These are phyloP conservation scores for Trichopria drosophilae DNA, from an alignment of 2,888 invertebrate genomes.

Conservation along the genomic window DNA sequence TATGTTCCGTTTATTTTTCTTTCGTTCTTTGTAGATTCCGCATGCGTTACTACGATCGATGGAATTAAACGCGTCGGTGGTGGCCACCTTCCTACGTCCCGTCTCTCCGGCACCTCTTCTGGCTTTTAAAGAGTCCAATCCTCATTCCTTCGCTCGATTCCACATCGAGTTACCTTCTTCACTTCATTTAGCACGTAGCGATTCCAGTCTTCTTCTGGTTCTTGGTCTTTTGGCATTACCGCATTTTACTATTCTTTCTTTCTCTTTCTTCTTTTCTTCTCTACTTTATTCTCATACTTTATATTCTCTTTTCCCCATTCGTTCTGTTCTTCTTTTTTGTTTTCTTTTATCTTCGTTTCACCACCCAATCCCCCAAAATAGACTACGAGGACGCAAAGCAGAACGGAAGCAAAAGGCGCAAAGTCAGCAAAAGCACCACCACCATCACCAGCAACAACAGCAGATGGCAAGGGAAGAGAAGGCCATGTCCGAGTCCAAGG, in stretches of 20 bases:
- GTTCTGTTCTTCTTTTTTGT: slow-evolving; percentile 40
- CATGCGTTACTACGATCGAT: slow-evolving; percentile 58
- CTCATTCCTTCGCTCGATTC: slow-evolving; percentile 6
- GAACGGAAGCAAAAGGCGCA: slow-evolving; percentile 42
- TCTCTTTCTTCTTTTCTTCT: slow-evolving; percentile 23
- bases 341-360: slow-evolving; percentile 50
- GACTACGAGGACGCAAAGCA: slow-evolving; percentile 53
- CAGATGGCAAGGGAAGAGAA: slow-evolving; percentile 47
- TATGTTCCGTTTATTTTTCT: slow-evolving; percentile 47
- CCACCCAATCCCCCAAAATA: slow-evolving; percentile 48
- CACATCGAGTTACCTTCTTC: neutral
- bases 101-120: slow-evolving; percentile 24
- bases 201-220: slow-evolving; percentile 37
- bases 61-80: slow-evolving; percentile 57
- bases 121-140: slow-evolving; percentile 26
- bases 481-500: slow-evolving; percentile 38
- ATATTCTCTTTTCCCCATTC: slow-evolving; percentile 21
- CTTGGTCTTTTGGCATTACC: slow-evolving; percentile 39
- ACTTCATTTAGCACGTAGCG: slow-evolving; percentile 39
- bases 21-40: slow-evolving; percentile 58
- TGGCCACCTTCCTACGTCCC: slow-evolving; percentile 42
- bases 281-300: slow-evolving; percentile 24
- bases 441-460: slow-evolving; percentile 53
- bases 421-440: slow-evolving; percentile 41
- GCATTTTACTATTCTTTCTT: slow-evolving; percentile 28